phyloP scores from a whole-genome alignment of 2,888 invertebrate species.

The Amphimallon solstitiale region DNA sequence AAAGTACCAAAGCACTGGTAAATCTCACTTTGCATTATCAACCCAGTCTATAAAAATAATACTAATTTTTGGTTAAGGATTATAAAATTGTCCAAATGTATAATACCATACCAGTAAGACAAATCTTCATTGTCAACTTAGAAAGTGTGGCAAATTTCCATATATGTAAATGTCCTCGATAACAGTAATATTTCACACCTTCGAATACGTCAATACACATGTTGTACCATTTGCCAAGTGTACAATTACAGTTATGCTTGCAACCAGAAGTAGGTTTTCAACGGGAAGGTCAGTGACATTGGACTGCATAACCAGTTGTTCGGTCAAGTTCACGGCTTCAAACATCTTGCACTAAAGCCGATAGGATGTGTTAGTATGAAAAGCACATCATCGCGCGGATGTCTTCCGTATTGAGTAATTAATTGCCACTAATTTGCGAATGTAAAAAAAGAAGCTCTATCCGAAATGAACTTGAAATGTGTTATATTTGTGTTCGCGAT shows the following conservation, averaged over 20 bases:
- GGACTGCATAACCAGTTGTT: constrained; percentile 37
- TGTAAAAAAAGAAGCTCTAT: background rate
- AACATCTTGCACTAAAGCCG: background rate
- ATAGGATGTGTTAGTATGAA: background rate
- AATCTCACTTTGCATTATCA: too few relatives aligned
- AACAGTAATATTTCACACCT: too few relatives aligned
- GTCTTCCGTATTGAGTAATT: background rate
- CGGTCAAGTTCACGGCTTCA: constrained; percentile 59
- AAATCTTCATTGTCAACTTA: too few relatives aligned
- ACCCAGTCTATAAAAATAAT: too few relatives aligned
- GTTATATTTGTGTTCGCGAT: constrained; percentile 7
- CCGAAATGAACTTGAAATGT: constrained; percentile 10
- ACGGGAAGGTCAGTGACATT: constrained; percentile 53
- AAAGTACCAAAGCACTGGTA: too few relatives aligned
- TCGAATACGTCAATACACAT: too few relatives aligned
- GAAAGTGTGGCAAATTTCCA: too few relatives aligned
- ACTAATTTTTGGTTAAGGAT: too few relatives aligned
- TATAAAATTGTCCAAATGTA: too few relatives aligned
- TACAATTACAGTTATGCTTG: constrained; percentile 52
- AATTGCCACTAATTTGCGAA: background rate
- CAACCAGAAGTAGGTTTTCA: constrained; percentile 51
- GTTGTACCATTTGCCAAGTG: too few relatives aligned
- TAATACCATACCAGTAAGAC: too few relatives aligned
- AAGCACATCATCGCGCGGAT: background rate
- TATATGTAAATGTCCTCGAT: too few relatives aligned